A percentile compares a stretch with the other conserved stretches of the same genome.
Evolutionary conservation across 2,113 vertebrate genomes (phyloP).

Genomic region (Menura novaehollandiae): DNA sequence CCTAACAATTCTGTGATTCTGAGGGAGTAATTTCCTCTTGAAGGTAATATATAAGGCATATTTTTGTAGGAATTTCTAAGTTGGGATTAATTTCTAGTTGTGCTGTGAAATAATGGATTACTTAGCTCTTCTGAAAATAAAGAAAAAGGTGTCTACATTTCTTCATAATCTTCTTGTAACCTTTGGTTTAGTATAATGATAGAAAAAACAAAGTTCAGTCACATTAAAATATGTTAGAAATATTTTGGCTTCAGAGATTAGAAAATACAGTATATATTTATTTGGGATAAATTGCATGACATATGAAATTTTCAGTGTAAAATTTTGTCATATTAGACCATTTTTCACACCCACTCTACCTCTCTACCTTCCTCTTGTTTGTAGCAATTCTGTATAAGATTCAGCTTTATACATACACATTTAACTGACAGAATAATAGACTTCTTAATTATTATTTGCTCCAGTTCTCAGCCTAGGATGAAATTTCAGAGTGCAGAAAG

Average conservation of each 20-base stretch:
- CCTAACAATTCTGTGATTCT: background rate
- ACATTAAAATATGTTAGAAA: background rate
- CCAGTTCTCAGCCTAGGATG: background rate
- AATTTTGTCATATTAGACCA: background rate
- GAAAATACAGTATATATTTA: background rate
- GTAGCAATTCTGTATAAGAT: background rate
- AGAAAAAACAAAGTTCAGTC: background rate
- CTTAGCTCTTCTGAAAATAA: background rate
- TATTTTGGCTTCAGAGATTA: background rate
- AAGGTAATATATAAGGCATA: background rate
- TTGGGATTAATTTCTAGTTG: background rate
- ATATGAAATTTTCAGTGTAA: background rate
- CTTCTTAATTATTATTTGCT: background rate
- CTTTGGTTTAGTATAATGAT: background rate
- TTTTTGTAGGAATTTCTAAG: background rate
- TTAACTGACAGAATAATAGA: background rate
- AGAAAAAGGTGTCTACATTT: background rate
- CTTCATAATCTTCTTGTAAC: background rate
- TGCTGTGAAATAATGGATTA: background rate
- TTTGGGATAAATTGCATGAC: background rate
- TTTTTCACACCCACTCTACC: background rate
- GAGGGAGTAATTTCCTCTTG: background rate
- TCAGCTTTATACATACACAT: background rate
- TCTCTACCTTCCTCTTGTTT: background rate
- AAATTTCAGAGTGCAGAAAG: background rate